Evolutionary conservation across 2,797 vertebrate genomes (phyloP).

Genomic region (Acrossocheilus wenchowensis): DNA sequence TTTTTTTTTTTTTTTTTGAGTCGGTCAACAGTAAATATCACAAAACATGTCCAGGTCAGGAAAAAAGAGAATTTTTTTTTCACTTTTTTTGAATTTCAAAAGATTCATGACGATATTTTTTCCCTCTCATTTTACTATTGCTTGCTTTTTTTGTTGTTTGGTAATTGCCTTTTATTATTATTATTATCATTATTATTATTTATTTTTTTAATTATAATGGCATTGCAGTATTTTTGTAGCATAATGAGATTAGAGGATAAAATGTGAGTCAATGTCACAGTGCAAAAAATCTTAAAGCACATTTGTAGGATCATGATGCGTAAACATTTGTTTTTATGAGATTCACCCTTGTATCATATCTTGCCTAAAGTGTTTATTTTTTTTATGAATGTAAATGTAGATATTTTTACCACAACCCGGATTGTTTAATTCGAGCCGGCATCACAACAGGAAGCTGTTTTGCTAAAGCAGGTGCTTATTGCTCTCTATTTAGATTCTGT

Average conservation of each 20-base stretch:
- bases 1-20: background rate
- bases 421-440: background rate
- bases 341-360: background rate
- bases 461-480: slow-evolving; percentile 15
- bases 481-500: background rate
- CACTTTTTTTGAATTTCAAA: too few species aligned
- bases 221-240: background rate
- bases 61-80: background rate
- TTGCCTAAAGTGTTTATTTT: background rate
- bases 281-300: background rate
- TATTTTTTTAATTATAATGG: background rate
- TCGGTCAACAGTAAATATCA: background rate
- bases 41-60: background rate
- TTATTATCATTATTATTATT: too few species aligned
- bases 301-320: background rate
- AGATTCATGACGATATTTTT: too few species aligned
- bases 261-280: background rate
- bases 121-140: background rate
- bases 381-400: background rate
- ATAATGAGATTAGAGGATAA: background rate
- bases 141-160: background rate
- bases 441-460: slow-evolving; percentile 10
- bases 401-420: background rate
- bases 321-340: background rate
- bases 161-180: background rate